Percentiles rank a stretch among this genome's conserved stretches.
Conservation (phyloP, 2,113 vertebrate genomes). For the Asarcornis scutulata region DNA sequence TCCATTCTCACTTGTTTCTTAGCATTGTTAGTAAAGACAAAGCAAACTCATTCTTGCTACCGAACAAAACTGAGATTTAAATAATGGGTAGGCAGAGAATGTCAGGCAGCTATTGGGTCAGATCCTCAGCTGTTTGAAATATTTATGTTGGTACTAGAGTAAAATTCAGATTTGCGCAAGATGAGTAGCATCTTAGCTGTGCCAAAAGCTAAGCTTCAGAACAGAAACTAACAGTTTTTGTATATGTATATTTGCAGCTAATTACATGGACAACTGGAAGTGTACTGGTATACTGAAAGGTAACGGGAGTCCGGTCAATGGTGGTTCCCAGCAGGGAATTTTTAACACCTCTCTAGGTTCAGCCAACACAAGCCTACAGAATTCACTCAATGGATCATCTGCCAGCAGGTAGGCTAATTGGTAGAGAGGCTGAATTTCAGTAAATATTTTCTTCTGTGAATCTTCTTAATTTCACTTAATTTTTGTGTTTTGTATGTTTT, state of each 20-base stretch:
- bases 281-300: slow-evolving; percentile 96
- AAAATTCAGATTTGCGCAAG: background rate
- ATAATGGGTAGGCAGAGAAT: background rate
- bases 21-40: background rate
- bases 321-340: slow-evolving; percentile 86
- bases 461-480: background rate
- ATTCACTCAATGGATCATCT: slow-evolving; percentile 88
- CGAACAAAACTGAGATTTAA: background rate
- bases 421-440: background rate
- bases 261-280: slow-evolving; percentile 99
- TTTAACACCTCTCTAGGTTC: slow-evolving; percentile 85
- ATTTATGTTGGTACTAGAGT: background rate
- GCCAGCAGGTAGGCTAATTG: slow-evolving; percentile 88
- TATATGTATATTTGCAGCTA: slow-evolving; percentile 78
- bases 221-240: background rate
- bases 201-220: background rate
- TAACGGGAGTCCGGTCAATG: slow-evolving; percentile 93
- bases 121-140: background rate
- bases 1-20: background rate
- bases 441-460: background rate
- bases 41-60: background rate
- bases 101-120: background rate
- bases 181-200: background rate
- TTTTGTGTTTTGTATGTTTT: background rate
- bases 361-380: slow-evolving; percentile 84